These are phyloP conservation scores for Aphrocallistes beatrix DNA, from an alignment of 37 sponge, comb jelly and placozoan species.

Conservation along the genomic window DNA sequence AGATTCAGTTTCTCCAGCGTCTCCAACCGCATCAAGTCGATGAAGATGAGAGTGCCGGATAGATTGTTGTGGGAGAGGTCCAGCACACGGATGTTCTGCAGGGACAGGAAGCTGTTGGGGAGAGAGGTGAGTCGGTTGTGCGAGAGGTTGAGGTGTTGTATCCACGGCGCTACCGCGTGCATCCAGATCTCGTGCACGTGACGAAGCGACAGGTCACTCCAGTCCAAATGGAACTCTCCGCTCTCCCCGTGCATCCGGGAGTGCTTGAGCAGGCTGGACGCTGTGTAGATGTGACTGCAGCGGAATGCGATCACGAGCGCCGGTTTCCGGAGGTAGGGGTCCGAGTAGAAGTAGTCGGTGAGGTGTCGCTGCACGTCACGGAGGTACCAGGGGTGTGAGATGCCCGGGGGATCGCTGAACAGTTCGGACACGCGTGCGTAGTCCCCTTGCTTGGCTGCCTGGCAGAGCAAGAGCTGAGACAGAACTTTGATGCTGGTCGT, in stretches of 20 bases:
- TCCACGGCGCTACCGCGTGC: not conserved
- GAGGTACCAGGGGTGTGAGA: not conserved
- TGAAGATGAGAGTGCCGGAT: not conserved
- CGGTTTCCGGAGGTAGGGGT: not conserved
- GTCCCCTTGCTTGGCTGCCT: not conserved
- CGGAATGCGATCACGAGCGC: not conserved
- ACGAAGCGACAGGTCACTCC: not conserved
- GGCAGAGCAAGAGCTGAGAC: not conserved
- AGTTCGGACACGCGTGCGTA: not conserved
- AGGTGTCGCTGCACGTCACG: not conserved
- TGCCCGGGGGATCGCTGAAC: not conserved
- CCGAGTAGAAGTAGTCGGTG: not conserved
- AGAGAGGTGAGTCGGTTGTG: not conserved
- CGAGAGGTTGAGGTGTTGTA: not conserved
- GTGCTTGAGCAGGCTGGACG: not conserved
- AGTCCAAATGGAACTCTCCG: not conserved
- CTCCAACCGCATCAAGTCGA: not conserved
- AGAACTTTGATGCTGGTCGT: not conserved
- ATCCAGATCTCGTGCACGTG: conserved; percentile 8
- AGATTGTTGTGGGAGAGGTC: conserved; percentile 7
- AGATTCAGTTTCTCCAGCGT: not conserved
- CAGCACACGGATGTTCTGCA: not conserved
- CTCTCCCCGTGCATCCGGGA: not conserved
- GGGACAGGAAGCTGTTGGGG: not conserved
- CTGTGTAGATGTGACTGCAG: not conserved